Conservation (phyloP, 2,888 invertebrate species). For the Elmis aenea region DNA sequence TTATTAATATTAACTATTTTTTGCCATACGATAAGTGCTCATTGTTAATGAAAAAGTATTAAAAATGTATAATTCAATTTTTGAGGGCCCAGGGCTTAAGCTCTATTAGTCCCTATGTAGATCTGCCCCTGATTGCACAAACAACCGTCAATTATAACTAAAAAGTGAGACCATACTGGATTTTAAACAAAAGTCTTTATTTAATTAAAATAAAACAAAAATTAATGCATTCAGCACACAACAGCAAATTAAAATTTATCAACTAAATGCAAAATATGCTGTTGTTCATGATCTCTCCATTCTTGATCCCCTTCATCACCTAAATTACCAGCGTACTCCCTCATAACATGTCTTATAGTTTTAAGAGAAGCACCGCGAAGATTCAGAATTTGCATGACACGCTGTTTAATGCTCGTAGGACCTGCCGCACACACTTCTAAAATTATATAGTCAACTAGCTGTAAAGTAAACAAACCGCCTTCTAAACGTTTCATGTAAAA, state of each 20-base stretch:
- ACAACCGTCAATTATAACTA: no score
- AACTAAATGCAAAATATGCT: slow-evolving; percentile 85
- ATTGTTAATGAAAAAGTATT: no score
- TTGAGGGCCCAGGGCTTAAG: no score
- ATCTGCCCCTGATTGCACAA: no score
- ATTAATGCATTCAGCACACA: no score
- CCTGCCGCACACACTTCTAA: slow-evolving; percentile 74
- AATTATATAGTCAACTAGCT: slow-evolving; percentile 87
- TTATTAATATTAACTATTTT: no score
- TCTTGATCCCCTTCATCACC: slow-evolving; percentile 84
- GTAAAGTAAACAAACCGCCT: slow-evolving; percentile 92
- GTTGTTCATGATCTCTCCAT: slow-evolving; percentile 84
- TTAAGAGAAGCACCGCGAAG: slow-evolving; percentile 87
- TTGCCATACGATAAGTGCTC: no score
- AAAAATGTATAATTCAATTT: no score
- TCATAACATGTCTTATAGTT: slow-evolving; percentile 88
- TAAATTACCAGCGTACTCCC: slow-evolving; percentile 94
- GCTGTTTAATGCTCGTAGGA: slow-evolving; percentile 68
- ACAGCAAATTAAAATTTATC: slow-evolving; percentile 80
- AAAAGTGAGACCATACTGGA: no score
- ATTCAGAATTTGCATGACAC: slow-evolving; percentile 83
- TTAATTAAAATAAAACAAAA: no score
- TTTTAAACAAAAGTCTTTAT: no score
- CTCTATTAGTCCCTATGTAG: no score
- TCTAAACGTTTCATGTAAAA: slow-evolving; percentile 86